These are phyloP conservation scores for Podocnemis expansa DNA, from an alignment of 2,113 vertebrate species.

Conservation along the genomic window DNA sequence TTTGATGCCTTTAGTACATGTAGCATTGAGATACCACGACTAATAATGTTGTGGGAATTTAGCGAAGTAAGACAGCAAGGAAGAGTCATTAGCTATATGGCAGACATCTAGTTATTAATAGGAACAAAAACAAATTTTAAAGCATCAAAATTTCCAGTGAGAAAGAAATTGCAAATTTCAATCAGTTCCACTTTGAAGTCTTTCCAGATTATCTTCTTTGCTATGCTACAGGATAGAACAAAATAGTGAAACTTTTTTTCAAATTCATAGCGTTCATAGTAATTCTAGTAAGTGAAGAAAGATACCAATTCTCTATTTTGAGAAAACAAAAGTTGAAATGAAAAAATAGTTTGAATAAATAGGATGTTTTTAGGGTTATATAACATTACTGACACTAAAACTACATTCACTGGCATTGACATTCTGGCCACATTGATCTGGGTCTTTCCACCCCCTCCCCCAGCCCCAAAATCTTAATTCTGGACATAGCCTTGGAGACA, in stretches of 20 bases:
- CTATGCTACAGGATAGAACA: neutral
- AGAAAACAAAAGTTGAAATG: neutral
- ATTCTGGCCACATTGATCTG: neutral
- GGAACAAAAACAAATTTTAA: neutral
- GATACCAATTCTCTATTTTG: neutral
- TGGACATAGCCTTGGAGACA: slow-evolving; percentile 38
- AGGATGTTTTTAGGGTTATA: neutral
- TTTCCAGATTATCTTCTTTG: neutral
- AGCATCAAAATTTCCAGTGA: neutral
- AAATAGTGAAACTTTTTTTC: neutral
- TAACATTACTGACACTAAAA: slow-evolving; percentile 4
- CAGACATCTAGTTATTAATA: neutral
- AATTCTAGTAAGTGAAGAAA: neutral
- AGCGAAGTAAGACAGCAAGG: neutral
- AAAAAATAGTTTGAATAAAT: neutral
- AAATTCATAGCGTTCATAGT: neutral
- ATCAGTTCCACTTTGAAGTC: neutral
- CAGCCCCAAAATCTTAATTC: slow-evolving; percentile 39
- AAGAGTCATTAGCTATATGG: neutral
- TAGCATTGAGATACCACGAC: neutral
- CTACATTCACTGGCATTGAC: slow-evolving; percentile 38
- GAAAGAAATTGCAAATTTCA: neutral
- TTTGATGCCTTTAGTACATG: neutral
- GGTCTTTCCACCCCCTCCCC: slow-evolving; percentile 11
- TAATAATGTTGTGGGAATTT: neutral